Evolutionary conservation across 2,888 invertebrate genomes (phyloP).

Genomic region (Cataglyphis altisquamis): DNA sequence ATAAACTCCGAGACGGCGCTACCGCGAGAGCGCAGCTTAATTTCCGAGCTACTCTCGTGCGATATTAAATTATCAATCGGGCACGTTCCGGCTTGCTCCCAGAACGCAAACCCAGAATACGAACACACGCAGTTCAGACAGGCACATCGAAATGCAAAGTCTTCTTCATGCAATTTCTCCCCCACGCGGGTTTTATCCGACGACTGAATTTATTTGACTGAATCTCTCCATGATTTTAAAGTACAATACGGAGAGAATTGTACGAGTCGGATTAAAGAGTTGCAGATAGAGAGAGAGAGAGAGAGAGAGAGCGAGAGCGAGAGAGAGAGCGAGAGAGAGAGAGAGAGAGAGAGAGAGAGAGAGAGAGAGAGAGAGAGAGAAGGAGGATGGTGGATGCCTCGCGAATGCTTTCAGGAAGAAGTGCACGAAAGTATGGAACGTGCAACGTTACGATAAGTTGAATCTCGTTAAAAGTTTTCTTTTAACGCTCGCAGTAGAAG

Average conservation of each 20-base stretch:
- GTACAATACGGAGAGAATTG: constrained; percentile 3
- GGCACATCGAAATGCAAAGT: constrained; percentile 2
- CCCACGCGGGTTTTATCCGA: background rate
- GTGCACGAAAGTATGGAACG: constrained; percentile 48
- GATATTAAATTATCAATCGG: constrained; percentile 71
- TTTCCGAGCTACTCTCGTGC: constrained; percentile 70
- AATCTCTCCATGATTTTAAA: constrained; percentile 19
- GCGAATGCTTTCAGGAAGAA: background rate
- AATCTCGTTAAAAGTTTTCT: constrained; percentile 64
- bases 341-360: background rate
- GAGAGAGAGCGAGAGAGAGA: background rate
- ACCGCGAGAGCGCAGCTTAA: constrained; percentile 64
- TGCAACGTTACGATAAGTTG: constrained; percentile 47
- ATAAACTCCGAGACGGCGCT: constrained; percentile 58
- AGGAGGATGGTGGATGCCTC: background rate
- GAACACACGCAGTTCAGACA: background rate
- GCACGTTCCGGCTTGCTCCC: constrained; percentile 54
- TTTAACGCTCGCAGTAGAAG: constrained; percentile 15
- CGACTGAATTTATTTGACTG: background rate
- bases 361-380: background rate
- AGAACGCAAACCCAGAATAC: background rate
- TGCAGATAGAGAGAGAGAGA: background rate
- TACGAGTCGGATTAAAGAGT: constrained; percentile 6
- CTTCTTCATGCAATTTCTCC: background rate
- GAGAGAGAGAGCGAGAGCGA: background rate